phyloP scores from a whole-genome alignment of 1,140 invertebrate species.

The Cecropterus lyciades region DNA sequence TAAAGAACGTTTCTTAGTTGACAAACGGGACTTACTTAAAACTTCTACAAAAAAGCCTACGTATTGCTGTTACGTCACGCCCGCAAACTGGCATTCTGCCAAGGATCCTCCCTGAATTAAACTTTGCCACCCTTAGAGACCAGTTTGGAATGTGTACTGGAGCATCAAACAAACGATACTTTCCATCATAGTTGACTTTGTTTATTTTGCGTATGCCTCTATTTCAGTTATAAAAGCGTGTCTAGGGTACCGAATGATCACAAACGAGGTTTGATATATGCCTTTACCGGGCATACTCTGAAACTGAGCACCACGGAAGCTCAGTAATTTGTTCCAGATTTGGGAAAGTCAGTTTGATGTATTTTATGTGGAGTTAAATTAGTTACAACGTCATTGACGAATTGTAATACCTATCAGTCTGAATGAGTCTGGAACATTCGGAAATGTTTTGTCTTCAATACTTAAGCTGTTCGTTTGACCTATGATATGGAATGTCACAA shows the following conservation, averaged over 20 bases:
- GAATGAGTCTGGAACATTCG: constrained; percentile 3
- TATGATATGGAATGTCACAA: constrained; percentile 2
- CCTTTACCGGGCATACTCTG: background rate
- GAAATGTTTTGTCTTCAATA: constrained; percentile 9
- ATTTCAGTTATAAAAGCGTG: constrained; percentile 7
- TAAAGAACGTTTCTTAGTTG: constrained; percentile 14
- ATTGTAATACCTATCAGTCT: no score
- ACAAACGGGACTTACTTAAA: constrained; percentile 22
- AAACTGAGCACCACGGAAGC: background rate
- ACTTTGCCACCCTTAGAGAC: constrained; percentile 27
- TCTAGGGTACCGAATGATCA: background rate
- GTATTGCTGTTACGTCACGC: constrained; percentile 38
- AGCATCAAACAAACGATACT: constrained; percentile 7
- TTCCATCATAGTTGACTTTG: constrained; percentile 18
- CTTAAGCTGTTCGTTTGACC: constrained; percentile 1
- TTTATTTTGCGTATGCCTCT: constrained; percentile 18
- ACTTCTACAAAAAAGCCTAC: constrained; percentile 27
- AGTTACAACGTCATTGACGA: constrained; percentile 2
- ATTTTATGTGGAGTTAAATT: background rate
- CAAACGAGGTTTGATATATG: constrained; percentile 19
- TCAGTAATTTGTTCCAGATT: background rate
- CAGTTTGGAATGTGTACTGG: constrained; percentile 11
- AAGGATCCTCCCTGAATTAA: constrained; percentile 27
- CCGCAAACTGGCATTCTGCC: constrained; percentile 37
- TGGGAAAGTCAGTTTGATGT: background rate